These are phyloP conservation scores for Drosophila ezoana DNA, from an alignment of 2,888 invertebrate genomes.

Conservation along the genomic window DNA sequence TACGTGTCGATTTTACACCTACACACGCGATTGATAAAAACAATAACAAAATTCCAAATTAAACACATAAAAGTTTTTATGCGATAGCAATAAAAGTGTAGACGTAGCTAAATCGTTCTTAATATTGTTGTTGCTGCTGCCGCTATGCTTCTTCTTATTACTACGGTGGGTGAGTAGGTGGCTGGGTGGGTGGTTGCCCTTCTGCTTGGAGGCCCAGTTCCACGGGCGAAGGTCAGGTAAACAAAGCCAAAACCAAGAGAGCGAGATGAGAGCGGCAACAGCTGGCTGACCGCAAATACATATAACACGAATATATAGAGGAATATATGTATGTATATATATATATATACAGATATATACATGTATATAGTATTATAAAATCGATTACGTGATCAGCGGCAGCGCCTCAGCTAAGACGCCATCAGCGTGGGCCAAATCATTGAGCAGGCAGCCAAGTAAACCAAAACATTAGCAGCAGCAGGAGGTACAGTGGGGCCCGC, in stretches of 20 bases:
- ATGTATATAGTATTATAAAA: conserved; percentile 67
- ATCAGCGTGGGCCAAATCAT: conserved; percentile 66
- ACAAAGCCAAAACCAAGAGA: conserved; percentile 49
- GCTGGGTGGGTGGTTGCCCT: conserved; percentile 51
- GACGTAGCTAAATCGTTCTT: conserved; percentile 56
- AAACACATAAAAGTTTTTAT: conserved; percentile 81
- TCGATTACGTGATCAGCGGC: conserved; percentile 77
- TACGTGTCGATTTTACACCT: conserved; percentile 70
- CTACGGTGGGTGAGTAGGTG: conserved; percentile 25
- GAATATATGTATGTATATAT: conserved; percentile 1
- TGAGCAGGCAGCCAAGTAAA: conserved; percentile 38
- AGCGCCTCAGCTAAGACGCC: conserved; percentile 65
- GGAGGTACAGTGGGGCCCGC: conserved; percentile 34
- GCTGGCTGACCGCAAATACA: conserved; percentile 55
- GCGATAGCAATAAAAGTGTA: conserved; percentile 76
- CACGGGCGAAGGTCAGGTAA: conserved; percentile 76
- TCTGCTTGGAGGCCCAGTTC: conserved; percentile 51
- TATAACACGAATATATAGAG: conserved; percentile 3
- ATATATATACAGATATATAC: conserved; percentile 19
- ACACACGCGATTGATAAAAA: conserved; percentile 74
- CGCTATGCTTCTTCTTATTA: conserved; percentile 16
- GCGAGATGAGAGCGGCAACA: conserved; percentile 46
- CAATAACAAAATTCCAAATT: conserved; percentile 82
- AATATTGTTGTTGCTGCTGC: conserved; percentile 16
- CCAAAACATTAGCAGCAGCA: conserved; percentile 32